A percentile compares a stretch with the other conserved stretches of the same genome.
phyloP scores from a whole-genome alignment of 1,140 invertebrate genomes.

The Wasmannia auropunctata region DNA sequence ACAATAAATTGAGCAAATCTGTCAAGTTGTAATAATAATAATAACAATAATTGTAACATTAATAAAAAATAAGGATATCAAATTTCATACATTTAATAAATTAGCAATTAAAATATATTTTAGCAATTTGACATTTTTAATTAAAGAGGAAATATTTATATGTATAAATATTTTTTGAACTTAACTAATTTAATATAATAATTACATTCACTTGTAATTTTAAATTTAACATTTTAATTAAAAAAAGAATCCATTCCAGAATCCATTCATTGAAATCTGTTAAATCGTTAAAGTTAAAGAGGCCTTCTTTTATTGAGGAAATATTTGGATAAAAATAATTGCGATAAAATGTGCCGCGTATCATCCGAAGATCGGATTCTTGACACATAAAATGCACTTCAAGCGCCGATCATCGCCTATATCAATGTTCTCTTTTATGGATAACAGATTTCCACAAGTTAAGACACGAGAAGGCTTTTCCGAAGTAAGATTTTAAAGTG shows the following conservation, averaged over 20 bases:
- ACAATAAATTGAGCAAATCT: neutral
- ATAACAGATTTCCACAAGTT: constrained; percentile 13
- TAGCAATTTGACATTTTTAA: neutral
- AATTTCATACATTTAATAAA: neutral
- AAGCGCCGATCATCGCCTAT: neutral
- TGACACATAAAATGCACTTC: neutral
- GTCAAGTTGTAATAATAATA: too few relatives aligned
- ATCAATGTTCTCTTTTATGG: neutral
- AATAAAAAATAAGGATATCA: neutral
- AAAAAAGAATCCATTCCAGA: neutral
- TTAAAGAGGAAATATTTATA: neutral
- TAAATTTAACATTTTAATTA: constrained; percentile 12
- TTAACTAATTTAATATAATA: neutral
- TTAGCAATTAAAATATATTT: neutral
- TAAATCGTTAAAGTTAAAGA: neutral
- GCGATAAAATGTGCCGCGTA: neutral
- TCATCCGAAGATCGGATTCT: neutral
- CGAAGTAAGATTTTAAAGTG: constrained; percentile 57
- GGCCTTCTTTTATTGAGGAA: neutral
- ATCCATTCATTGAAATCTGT: too few relatives aligned
- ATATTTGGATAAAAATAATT: neutral
- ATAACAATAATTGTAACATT: too few relatives aligned
- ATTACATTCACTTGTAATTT: neutral
- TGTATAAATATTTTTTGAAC: neutral
- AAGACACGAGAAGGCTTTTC: constrained; percentile 67